Base-by-base conservation (phyloP, 2,888 invertebrate genomes). In the Panzeria rudis region DNA sequence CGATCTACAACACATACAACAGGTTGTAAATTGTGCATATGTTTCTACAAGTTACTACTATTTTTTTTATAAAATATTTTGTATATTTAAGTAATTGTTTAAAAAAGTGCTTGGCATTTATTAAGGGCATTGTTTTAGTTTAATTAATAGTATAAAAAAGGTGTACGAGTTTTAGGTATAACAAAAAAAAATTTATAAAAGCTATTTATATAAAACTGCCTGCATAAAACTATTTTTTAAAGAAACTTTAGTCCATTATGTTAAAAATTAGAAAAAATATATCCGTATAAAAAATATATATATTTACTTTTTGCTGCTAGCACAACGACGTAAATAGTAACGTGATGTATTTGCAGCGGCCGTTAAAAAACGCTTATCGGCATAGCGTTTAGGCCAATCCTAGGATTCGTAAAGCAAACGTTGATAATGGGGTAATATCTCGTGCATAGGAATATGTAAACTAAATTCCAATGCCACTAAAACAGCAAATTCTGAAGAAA, bases 341-440 rank as follows among this genome's bases (percentile, higher is more conserved):
- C 87, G 88, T 25, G 89, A 88, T 41, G 89, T 89, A 69, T 71
- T 82, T n/a, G 87, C 86, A 3, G 87, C 90, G 86, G 90, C 90
- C 87, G 89, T 88, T 87, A 90, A 75, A 56, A 91, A 88, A 87
- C 89, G 89, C 88, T 89, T 88, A 82, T 90, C 91, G 87, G 88
- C 87, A 86, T 89, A 91, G 89, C 91, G 91, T 88, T 84, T 89
- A 35, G 89, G 89, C 91, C 90, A 90, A 73, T 89, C 95, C 97
- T 96, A 98, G 93, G 98, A 97, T 91, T 98, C 97, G 93, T 98
- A 98, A 86, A 98, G 94, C 88, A 99, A 94, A 78, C 98, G 95
- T 93, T 98, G 98, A 94, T 98, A 98, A 93, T 99, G 98, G 13
- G 98, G 98, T 93, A 97, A 95, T 87, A 99, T 95, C 93, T 98